Conservation (phyloP, 2,797 vertebrate species). For the Platyrinchus mystaceus region DNA sequence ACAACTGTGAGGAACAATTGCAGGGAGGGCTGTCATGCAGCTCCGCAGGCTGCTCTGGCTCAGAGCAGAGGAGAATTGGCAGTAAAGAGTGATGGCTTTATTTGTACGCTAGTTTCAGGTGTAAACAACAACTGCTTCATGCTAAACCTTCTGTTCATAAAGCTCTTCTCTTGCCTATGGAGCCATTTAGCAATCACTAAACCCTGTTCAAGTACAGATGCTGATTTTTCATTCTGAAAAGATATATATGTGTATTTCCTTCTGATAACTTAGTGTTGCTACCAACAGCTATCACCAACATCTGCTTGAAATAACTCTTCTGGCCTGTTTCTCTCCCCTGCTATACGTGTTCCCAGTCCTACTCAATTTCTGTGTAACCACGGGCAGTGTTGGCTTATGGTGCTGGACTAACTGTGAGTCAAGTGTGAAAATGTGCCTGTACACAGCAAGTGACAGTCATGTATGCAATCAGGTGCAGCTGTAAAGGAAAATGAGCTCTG, state of each 20-base stretch:
- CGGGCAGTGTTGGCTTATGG: neutral
- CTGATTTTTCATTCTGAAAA: neutral
- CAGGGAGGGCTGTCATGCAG: neutral
- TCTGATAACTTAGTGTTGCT: neutral
- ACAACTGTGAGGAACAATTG: neutral
- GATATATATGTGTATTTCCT: neutral
- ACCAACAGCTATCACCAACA: neutral
- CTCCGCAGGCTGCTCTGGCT: conserved; percentile 4
- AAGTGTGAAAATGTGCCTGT: neutral
- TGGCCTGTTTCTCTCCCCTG: neutral
- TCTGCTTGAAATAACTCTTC: conserved; percentile 10
- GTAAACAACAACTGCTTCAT: conserved; percentile 25
- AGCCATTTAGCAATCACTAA: neutral
- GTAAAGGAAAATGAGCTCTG: neutral
- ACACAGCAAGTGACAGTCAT: neutral
- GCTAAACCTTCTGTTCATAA: conserved; percentile 15
- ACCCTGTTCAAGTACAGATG: neutral
- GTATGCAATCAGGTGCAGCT: neutral
- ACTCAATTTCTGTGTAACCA: neutral
- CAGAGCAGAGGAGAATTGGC: neutral
- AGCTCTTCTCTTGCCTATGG: neutral
- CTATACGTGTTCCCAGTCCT: neutral
- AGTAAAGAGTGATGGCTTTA: conserved; percentile 8
- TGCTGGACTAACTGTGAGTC: neutral
- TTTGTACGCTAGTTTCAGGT: conserved; percentile 22